phyloP scores from a whole-genome alignment of 2,113 vertebrate genomes.

The Anarhynchus alexandrinus region DNA sequence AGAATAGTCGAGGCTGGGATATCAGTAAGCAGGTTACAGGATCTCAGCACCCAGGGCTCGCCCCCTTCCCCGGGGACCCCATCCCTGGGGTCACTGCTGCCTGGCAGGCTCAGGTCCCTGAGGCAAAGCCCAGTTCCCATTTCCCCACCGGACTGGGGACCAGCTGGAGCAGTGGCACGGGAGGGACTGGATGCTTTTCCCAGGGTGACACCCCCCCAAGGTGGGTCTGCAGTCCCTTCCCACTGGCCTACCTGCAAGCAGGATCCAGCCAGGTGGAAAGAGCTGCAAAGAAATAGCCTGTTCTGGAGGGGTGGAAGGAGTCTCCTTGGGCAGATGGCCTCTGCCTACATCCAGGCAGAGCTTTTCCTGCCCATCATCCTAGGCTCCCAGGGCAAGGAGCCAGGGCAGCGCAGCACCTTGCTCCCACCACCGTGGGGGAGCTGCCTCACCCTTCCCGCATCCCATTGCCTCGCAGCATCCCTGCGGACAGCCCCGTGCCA shows the following conservation, averaged over 20 bases:
- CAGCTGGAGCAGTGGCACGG: background rate
- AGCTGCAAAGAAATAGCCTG: background rate
- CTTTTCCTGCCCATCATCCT: background rate
- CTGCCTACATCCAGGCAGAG: background rate
- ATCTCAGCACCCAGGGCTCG: background rate
- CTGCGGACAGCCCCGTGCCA: background rate
- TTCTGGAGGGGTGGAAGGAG: background rate
- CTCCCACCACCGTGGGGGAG: background rate
- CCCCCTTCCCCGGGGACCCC: background rate
- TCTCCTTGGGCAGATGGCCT: accelerated
- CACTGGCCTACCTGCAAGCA: accelerated
- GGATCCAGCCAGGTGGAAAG: background rate
- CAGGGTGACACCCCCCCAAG: background rate
- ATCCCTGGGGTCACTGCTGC: background rate
- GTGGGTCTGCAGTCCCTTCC: background rate
- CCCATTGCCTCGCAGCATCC: background rate
- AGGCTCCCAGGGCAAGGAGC: background rate
- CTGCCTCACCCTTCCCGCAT: background rate
- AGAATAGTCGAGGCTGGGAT: background rate
- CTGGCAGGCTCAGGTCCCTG: background rate
- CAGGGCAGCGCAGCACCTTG: background rate
- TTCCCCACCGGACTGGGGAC: background rate
- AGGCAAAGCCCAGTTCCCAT: background rate
- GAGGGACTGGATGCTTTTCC: background rate
- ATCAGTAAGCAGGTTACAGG: background rate